Evolutionary conservation across 2,888 invertebrate species (phyloP).

Genomic region (Alsophila aescularia): DNA sequence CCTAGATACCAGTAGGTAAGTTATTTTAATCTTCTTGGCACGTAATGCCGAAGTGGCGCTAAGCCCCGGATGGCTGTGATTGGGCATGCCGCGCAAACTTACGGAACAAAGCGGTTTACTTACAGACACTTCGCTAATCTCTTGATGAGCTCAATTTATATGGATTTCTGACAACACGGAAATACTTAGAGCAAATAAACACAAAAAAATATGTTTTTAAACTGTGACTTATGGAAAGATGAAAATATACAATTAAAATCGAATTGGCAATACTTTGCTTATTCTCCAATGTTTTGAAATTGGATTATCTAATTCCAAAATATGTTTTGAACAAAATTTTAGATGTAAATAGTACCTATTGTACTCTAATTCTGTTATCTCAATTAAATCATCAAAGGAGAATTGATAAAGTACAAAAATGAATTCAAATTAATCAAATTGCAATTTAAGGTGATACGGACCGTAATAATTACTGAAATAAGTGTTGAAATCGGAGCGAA

Average conservation of each 20-base stretch:
- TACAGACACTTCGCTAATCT: slow-evolving; percentile 1
- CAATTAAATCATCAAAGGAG: background rate
- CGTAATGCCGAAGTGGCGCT: slow-evolving; percentile 10
- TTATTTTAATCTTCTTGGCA: slow-evolving; percentile 5
- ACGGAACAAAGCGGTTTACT: slow-evolving; percentile 2
- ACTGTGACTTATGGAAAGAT: too few relatives aligned
- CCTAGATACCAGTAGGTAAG: background rate
- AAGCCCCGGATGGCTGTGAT: slow-evolving; percentile 9
- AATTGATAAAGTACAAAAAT: background rate
- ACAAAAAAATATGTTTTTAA: too few relatives aligned
- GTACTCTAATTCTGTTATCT: too few relatives aligned
- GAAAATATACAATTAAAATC: too few relatives aligned
- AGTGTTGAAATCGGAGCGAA: slow-evolving; percentile 66
- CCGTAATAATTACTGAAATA: slow-evolving; percentile 55
- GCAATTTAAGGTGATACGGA: slow-evolving; percentile 25
- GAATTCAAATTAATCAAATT: too few relatives aligned
- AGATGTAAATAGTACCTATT: too few relatives aligned
- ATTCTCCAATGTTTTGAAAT: too few relatives aligned
- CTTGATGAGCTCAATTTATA: slow-evolving; percentile 9
- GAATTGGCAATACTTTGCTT: too few relatives aligned
- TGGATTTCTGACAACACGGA: too few relatives aligned
- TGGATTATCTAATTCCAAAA: too few relatives aligned
- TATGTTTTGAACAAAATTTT: too few relatives aligned
- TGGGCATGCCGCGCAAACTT: background rate
- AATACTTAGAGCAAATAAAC: too few relatives aligned